A percentile compares a stretch with the other conserved stretches of the same genome.
phyloP scores from a whole-genome alignment of 2,113 vertebrate genomes.

The Eonycteris spelaea region DNA sequence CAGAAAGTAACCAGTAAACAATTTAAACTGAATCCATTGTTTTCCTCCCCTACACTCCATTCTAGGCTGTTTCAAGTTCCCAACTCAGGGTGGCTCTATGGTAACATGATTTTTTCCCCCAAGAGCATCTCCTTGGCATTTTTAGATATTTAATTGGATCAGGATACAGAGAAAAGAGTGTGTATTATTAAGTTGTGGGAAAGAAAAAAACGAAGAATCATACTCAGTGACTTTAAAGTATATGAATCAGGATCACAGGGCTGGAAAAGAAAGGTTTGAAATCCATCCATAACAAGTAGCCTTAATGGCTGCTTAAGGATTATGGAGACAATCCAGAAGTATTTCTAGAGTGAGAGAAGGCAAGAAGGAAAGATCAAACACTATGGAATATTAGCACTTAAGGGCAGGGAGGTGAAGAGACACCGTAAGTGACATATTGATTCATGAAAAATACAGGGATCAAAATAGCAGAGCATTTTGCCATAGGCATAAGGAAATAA shows the following conservation, averaged over 20 bases:
- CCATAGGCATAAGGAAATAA: neutral
- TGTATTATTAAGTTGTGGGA: neutral
- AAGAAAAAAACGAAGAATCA: neutral
- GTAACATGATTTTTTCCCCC: neutral
- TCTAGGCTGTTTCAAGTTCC: neutral
- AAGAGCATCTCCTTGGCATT: neutral
- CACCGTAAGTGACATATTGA: neutral
- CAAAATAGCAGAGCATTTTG: neutral
- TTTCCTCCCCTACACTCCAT: neutral
- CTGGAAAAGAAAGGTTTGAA: constrained; percentile 1
- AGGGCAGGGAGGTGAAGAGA: neutral
- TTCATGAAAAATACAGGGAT: neutral
- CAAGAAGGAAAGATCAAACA: neutral
- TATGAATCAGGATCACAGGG: neutral
- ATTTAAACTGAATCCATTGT: neutral
- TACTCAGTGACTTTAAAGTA: neutral
- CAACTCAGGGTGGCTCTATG: neutral
- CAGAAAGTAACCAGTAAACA: neutral
- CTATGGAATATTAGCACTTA: neutral
- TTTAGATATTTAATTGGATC: neutral
- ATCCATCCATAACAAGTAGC: neutral
- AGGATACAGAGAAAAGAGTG: neutral
- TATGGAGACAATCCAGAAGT: neutral
- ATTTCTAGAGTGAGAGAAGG: neutral
- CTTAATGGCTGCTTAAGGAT: neutral